Evolutionary conservation across 2,888 invertebrate species (phyloP), one percentile per base, ranked within the genome.

Genomic region (Meloe dianella): DNA sequence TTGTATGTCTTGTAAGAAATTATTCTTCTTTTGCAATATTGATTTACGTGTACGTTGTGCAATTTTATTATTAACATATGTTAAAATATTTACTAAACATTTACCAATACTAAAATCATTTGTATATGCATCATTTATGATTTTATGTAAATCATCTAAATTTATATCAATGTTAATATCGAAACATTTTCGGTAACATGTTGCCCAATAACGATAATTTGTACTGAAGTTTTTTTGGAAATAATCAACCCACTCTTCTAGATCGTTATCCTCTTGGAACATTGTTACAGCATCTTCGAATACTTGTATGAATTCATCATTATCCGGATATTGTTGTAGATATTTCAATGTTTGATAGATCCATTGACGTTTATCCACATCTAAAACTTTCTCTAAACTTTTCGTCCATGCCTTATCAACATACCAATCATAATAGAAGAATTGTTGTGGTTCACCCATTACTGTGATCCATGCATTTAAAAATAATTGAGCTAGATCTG

Each of bases 221-320:
- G n/a, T 8, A 30, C 57, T 32, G 22, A 24, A 57, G 9, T n/a
- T 57, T 9, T 57, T 32, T 57, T 29, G 32, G 17, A 57, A 57
- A 57, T 57, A 57, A 57, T 57, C 10, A 29, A 14, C 29, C 57
- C 57, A 57, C 20, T 30, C 57, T 57, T 57, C 32, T 14, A 17
- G 1, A 22, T 22, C 51, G 2, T 6, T 10, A 51, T 51, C 51
- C 17, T 51, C 51, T 22, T 51, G 51, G 22, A 51, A 51, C 22
- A 51, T 51, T 9, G 8, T 22, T 5, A 51, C 3, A 10, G 51
- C 51, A 51, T 57, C 32, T 27, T 32, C 32, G 12, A 32, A 57
- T 0, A 30, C 29, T 57, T 32, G 29, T 5, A 30, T 3, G 22
- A 57, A 57, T 14, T 57, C 29, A 57, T 32, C 29, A 57, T 6